phyloP scores from a whole-genome alignment of 1,140 invertebrate genomes.

The Bombus sibiricus region DNA sequence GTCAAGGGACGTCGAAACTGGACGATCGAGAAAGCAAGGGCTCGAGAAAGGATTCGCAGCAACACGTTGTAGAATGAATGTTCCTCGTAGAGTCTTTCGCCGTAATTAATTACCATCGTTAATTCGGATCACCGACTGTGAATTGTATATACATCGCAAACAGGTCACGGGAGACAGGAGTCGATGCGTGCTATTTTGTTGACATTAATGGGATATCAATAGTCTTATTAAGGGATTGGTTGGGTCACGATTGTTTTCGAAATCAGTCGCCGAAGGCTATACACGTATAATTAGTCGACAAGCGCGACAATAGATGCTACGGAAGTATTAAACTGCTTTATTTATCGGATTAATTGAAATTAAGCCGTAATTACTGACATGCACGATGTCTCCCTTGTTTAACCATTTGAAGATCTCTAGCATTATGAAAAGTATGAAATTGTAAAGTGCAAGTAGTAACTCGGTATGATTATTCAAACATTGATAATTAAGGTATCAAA shows the following conservation, averaged over 20 bases:
- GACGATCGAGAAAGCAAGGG: slow-evolving; percentile 60
- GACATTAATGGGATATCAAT: slow-evolving; percentile 11
- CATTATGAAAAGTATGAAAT: background rate
- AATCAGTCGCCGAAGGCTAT: background rate
- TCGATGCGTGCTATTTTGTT: background rate
- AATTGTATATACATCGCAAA: background rate
- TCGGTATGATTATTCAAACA: background rate
- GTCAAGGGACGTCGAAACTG: slow-evolving; percentile 22
- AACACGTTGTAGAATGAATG: slow-evolving; percentile 6
- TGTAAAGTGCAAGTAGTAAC: background rate
- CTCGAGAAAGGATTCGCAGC: slow-evolving; percentile 10
- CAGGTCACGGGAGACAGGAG: background rate
- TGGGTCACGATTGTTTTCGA: slow-evolving; percentile 1
- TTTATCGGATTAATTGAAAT: slow-evolving; percentile 17
- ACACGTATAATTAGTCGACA: background rate
- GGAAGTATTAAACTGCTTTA: slow-evolving; percentile 3
- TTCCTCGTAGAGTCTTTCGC: slow-evolving; percentile 27
- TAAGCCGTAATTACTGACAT: background rate
- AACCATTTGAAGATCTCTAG: background rate
- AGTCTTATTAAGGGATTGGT: background rate
- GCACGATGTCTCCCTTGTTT: background rate
- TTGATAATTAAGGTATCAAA: background rate
- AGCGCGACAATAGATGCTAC: background rate
- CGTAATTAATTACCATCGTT: slow-evolving; percentile 37
- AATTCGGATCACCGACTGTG: background rate